phyloP scores from a whole-genome alignment of 2,113 vertebrate genomes.

The Catharus fuscescens region DNA sequence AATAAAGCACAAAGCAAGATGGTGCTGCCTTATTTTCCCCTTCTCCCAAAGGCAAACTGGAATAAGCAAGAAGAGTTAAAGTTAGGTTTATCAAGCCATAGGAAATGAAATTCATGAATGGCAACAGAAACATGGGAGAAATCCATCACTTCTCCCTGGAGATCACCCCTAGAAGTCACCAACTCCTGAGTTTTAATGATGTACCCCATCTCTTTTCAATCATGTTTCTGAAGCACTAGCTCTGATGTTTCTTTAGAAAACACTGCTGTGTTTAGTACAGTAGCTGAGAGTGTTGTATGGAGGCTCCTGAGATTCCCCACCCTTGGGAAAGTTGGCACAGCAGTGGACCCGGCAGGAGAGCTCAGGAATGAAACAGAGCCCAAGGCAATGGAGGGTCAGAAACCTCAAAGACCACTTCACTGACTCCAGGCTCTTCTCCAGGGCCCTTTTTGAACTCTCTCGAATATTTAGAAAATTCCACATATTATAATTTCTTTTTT shows the following conservation, averaged over 20 bases:
- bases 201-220: background rate
- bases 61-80: background rate
- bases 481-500: background rate
- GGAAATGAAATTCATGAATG: background rate
- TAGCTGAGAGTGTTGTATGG: background rate
- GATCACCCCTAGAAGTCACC: accelerated
- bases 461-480: background rate
- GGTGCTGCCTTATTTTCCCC: accelerated
- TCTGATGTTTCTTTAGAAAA: background rate
- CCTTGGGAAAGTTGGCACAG: background rate
- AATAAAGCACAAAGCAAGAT: background rate
- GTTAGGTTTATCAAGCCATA: background rate
- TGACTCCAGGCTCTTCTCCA: background rate
- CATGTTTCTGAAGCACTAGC: background rate
- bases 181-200: background rate
- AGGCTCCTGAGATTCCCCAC: background rate
- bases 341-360: background rate
- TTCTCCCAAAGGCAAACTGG: background rate
- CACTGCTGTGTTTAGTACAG: background rate
- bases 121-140: background rate
- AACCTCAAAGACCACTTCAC: background rate
- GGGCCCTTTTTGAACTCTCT: background rate
- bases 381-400: background rate
- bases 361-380: background rate
- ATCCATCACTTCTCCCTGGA: background rate